These are phyloP conservation scores for Mylabris phalerata DNA, from an alignment of 1,140 invertebrate species.

Conservation along the genomic window DNA sequence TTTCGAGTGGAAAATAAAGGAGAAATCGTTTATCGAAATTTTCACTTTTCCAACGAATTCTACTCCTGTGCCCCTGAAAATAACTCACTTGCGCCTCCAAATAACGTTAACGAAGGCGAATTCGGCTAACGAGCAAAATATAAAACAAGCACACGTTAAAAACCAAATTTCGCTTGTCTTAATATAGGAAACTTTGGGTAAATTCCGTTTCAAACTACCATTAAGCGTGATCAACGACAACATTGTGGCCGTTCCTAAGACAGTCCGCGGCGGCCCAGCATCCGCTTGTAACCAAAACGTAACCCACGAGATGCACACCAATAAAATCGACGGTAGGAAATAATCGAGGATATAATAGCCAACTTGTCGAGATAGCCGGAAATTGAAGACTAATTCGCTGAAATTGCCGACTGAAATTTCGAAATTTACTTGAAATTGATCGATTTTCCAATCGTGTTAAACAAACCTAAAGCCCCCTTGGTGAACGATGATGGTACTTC, in stretches of 20 bases:
- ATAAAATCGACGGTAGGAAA: constrained; percentile 80
- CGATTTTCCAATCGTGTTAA: too few relatives aligned
- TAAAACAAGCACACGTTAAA: constrained; percentile 74
- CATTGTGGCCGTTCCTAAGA: constrained; percentile 75
- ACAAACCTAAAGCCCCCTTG: background rate
- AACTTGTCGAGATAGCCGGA: constrained; percentile 70
- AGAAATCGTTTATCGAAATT: too few relatives aligned
- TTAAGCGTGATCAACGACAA: constrained; percentile 80
- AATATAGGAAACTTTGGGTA: constrained; percentile 86
- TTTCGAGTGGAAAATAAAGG: too few relatives aligned
- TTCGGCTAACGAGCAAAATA: constrained; percentile 78
- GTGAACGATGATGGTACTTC: constrained; percentile 17
- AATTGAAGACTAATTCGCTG: constrained; percentile 69
- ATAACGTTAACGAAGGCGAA: constrained; percentile 86
- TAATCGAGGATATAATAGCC: constrained; percentile 88
- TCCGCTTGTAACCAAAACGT: constrained; percentile 86
- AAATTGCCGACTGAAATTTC: constrained; percentile 66
- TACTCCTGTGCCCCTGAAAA: too few relatives aligned
- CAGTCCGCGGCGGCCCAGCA: constrained; percentile 72
- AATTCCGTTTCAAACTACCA: constrained; percentile 70
- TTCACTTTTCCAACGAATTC: too few relatives aligned
- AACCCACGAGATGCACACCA: constrained; percentile 85
- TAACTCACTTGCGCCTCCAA: constrained; percentile 66
- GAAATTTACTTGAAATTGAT: background rate
- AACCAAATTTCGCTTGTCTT: constrained; percentile 88